These are phyloP conservation scores for Lochmaea crataegi DNA, from an alignment of 2,888 invertebrate species.

Conservation along the genomic window DNA sequence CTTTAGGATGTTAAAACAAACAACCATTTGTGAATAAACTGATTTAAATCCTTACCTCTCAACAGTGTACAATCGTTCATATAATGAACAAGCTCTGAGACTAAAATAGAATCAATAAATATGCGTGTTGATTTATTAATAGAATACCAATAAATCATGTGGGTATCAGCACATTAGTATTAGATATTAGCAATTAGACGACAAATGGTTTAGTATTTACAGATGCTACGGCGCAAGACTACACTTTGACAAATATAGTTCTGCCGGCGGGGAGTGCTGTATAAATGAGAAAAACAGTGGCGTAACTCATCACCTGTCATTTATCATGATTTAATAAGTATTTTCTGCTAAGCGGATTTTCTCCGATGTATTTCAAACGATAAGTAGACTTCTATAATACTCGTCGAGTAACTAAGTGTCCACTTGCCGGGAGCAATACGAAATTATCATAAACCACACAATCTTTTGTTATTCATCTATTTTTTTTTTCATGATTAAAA, in stretches of 20 bases:
- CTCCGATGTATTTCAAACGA: not conserved
- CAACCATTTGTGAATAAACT: no score
- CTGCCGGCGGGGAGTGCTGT: conserved; percentile 31
- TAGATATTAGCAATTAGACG: conserved; percentile 54
- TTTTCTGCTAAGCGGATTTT: conserved; percentile 2
- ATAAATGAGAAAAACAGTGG: conserved; percentile 38
- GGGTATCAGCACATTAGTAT: conserved; percentile 55
- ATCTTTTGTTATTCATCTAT: no score
- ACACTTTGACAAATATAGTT: conserved; percentile 43
- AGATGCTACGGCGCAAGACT: conserved; percentile 49
- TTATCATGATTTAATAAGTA: conserved; percentile 17
- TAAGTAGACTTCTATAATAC: not conserved
- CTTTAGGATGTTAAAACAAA: no score
- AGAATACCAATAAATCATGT: conserved; percentile 54
- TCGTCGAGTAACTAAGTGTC: no score
- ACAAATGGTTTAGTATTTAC: conserved; percentile 56
- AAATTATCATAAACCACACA: no score
- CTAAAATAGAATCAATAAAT: conserved; percentile 52
- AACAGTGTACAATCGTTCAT: no score
- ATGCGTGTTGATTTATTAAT: conserved; percentile 56
- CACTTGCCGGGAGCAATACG: no score
- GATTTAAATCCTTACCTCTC: no score
- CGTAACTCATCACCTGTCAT: conserved; percentile 31
- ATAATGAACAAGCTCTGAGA: not conserved
- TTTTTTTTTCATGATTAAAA: no score